phyloP scores from a whole-genome alignment of 2,797 vertebrate species.

The Sebastes hubbsi region DNA sequence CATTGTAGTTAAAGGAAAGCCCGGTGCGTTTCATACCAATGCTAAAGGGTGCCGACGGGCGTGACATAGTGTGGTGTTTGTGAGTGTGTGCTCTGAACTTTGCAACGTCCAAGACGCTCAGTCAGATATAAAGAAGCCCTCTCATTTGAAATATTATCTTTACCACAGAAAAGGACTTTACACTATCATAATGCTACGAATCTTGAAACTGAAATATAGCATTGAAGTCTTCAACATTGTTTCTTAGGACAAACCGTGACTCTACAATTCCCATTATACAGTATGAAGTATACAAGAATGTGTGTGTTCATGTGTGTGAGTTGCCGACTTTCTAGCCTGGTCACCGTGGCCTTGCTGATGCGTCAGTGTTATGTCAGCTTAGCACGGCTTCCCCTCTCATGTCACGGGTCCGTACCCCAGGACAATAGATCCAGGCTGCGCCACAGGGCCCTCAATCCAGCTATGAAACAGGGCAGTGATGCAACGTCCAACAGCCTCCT shows the following conservation, averaged over 20 bases:
- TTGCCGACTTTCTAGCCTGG: conserved; percentile 19
- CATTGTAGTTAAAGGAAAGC: too few species aligned
- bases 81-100: neutral
- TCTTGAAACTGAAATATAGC: neutral
- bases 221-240: neutral
- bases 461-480: conserved; percentile 53
- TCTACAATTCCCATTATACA: neutral
- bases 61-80: too few species aligned
- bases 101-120: neutral
- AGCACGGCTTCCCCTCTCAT: conserved; percentile 23
- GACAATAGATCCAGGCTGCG: conserved; percentile 53
- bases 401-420: conserved; percentile 45
- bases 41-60: too few species aligned
- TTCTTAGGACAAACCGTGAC: neutral
- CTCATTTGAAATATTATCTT: too few species aligned
- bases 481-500: conserved; percentile 42
- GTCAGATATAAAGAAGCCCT: neutral
- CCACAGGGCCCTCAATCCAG: conserved; percentile 30
- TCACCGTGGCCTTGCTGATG: conserved; percentile 44
- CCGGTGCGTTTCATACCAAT: accelerated
- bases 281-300: neutral
- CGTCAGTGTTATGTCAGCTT: conserved; percentile 49
- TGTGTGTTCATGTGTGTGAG: conserved; percentile 1
- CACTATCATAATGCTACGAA: neutral
- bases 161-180: neutral